phyloP scores from a whole-genome alignment of 2,888 invertebrate genomes.

The Macrophya alboannulata region DNA sequence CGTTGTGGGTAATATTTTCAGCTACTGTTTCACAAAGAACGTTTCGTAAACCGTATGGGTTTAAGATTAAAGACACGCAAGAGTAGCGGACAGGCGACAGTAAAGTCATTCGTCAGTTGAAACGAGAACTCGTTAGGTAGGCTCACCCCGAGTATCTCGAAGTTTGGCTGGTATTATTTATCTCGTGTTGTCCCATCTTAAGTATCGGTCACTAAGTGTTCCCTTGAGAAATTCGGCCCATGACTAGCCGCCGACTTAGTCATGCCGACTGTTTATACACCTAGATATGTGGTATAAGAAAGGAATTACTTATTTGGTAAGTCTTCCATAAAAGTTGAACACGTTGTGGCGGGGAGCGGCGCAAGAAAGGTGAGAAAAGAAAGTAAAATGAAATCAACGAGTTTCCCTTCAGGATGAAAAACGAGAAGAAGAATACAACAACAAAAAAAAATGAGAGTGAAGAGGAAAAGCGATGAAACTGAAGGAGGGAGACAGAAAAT shows the following conservation, averaged over 20 bases:
- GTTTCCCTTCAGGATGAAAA: not conserved
- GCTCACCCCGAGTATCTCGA: constrained; percentile 13
- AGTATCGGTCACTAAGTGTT: constrained; percentile 43
- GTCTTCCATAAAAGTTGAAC: not conserved
- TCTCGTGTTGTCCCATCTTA: constrained; percentile 36
- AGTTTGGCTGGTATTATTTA: constrained; percentile 24
- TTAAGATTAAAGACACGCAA: constrained; percentile 47
- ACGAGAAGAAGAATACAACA: not conserved
- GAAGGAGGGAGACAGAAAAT: constrained; percentile 9
- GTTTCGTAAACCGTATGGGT: constrained; percentile 15
- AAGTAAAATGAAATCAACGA: not conserved
- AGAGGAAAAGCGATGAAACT: not conserved
- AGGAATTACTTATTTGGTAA: not conserved
- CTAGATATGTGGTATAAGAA: not conserved
- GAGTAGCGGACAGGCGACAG: constrained; percentile 47
- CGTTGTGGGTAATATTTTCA: not conserved
- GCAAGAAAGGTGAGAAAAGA: not conserved
- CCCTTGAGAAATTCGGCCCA: constrained; percentile 38
- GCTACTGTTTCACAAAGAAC: constrained; percentile 27
- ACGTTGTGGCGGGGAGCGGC: not conserved
- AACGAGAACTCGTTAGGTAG: constrained; percentile 52
- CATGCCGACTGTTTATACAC: not conserved
- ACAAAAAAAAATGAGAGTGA: not conserved
- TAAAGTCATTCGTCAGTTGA: constrained; percentile 53
- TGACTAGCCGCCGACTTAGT: not conserved